Conservation (phyloP, 2,797 vertebrate genomes). For the Artibeus lituratus region DNA sequence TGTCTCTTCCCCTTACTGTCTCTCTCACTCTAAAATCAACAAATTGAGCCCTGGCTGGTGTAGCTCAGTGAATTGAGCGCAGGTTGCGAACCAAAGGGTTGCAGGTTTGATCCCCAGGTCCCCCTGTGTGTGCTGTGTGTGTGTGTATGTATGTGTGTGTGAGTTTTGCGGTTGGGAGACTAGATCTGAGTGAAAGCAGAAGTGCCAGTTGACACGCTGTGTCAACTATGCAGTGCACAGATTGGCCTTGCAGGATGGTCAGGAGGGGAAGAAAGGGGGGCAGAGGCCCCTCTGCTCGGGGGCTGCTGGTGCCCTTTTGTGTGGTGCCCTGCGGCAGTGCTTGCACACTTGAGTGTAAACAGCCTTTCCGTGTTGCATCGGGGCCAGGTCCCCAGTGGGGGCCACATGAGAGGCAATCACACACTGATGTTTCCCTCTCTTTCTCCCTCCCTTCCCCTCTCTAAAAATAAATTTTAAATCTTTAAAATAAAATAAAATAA, state of each 20-base stretch:
- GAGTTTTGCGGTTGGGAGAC: slow-evolving; percentile 49
- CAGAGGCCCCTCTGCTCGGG: slow-evolving; percentile 38
- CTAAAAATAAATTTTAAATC: no score
- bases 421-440: no score
- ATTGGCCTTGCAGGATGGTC: background rate
- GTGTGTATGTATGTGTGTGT: background rate
- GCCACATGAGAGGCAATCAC: no score
- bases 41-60: no score
- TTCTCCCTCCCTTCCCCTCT: no score
- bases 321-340: slow-evolving; percentile 23
- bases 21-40: background rate
- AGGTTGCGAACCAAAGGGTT: no score
- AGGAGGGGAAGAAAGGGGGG: background rate
- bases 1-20: background rate
- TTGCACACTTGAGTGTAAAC: slow-evolving; percentile 51
- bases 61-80: no score
- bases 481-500: no score
- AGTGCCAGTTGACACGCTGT: background rate
- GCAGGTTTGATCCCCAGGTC: no score
- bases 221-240: slow-evolving; percentile 17
- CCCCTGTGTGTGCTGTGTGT: slow-evolving; percentile 49
- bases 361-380: slow-evolving; percentile 70
- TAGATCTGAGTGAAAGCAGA: slow-evolving; percentile 64
- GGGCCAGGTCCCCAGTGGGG: no score
- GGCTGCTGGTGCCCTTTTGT: slow-evolving; percentile 40